Evolutionary conservation across 2,113 vertebrate genomes (phyloP), one percentile per base, ranked within the genome.

Genomic region (Lepidothrix coronata): DNA sequence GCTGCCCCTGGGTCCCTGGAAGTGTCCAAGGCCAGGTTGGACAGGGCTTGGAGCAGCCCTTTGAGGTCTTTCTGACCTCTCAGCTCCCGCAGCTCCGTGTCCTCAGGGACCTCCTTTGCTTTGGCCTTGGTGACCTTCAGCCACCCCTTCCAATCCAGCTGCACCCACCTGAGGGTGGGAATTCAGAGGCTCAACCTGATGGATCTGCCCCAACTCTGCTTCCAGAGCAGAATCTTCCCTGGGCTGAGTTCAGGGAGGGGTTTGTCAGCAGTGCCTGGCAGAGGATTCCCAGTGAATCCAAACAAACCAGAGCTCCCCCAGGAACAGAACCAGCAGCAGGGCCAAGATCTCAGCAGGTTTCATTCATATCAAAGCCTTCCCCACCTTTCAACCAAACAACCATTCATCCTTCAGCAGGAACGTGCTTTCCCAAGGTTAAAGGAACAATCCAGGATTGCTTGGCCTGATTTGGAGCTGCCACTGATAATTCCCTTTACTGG

Each of bases 121-220:
- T 4, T n/a, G 48, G 52, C 23, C n/a, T 24, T 8, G 12, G 5
- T 5, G 22, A 20, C 8, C 20, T 11, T 24, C 62, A 16, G 8
- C 24, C 51, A 4, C 0, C 17, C 1, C 3, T 17, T 15, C 11
- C 54, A 74, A 44, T 7, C 33, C 59, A 28, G 39, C 55, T 21
- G 28, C n/a, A 1, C 12, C 1, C n/a, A 1, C 12, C 1, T 6
- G 15, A 19, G 21, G 4, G 31, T 14, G 2, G 24, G 62, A 74
- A 33, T 18, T 1, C 14, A 46, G 67, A 55, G 5, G 1, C 39
- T 23, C 7, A 37, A 30, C 19, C 6, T 0, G 1, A 5, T 5
- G 6, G 14, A 68, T 48, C 54, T 31, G 49, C 31, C 35, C 9
- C 48, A n/a, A 25, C 30, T 71, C 58, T 33, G 12, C 71, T n/a